phyloP scores from a whole-genome alignment of 1,140 invertebrate genomes.

The Apis cerana region DNA sequence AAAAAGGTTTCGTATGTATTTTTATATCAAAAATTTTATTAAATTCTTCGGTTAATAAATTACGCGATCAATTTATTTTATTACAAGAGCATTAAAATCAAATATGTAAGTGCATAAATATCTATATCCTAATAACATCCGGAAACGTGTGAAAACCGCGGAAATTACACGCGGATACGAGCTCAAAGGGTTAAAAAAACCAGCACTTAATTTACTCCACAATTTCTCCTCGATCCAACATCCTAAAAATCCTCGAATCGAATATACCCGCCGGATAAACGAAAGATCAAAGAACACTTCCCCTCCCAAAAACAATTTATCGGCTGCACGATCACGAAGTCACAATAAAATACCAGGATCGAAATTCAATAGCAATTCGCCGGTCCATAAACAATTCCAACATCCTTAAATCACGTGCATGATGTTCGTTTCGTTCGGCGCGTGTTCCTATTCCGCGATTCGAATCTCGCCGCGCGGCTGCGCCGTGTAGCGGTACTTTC shows the following conservation, averaged over 20 bases:
- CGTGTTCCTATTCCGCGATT: conserved; percentile 12
- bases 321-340: not conserved
- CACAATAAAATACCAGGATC: conserved; percentile 16
- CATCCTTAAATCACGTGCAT: conserved; percentile 16
- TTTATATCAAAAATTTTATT: too few relatives aligned
- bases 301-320: conserved; percentile 2
- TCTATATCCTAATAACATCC: not conserved
- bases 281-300: not conserved
- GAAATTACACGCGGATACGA: not conserved
- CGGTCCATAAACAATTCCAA: conserved; percentile 4
- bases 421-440: not conserved
- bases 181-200: not conserved
- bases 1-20: too few relatives aligned
- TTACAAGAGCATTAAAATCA: not conserved
- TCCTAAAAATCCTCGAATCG: not conserved
- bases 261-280: not conserved
- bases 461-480: not conserved
- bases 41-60: not conserved
- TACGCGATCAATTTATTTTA: not conserved
- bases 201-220: not conserved
- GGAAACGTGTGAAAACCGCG: not conserved
- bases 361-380: conserved; percentile 19
- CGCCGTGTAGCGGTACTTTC: conserved; percentile 27
- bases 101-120: not conserved
- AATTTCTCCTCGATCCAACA: not conserved